Conservation (phyloP, 2,113 vertebrate species). For the Zosterops lateralis region DNA sequence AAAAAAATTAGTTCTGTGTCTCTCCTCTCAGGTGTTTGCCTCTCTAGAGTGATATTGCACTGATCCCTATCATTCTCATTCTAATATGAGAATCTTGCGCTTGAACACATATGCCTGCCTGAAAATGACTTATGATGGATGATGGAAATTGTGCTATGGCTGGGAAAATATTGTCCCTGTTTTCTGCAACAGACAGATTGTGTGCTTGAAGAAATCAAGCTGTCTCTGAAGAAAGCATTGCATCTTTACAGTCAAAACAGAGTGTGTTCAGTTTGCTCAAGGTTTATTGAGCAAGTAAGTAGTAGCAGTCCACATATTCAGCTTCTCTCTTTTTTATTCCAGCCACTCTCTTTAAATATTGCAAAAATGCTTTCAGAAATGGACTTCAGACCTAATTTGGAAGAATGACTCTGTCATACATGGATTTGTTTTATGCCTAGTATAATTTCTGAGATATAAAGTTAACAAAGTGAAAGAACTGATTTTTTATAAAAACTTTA, state of each 20-base stretch:
- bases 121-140: neutral
- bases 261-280: neutral
- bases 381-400: neutral
- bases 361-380: neutral
- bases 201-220: neutral
- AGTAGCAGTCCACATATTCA: neutral
- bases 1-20: neutral
- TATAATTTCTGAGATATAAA: neutral
- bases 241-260: neutral
- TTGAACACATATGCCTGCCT: neutral
- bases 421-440: neutral
- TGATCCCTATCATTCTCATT: neutral
- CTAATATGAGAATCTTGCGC: neutral
- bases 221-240: neutral
- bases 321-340: neutral
- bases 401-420: neutral
- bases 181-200: neutral
- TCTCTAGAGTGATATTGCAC: neutral
- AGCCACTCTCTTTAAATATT: neutral
- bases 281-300: neutral
- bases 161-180: neutral
- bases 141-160: neutral
- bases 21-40: neutral
- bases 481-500: neutral
- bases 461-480: neutral